A percentile compares a stretch with the other conserved stretches of the same genome.
These are phyloP conservation scores for Sakesphorus luctuosus DNA, from an alignment of 2,113 vertebrate genomes.

Conservation along the genomic window DNA sequence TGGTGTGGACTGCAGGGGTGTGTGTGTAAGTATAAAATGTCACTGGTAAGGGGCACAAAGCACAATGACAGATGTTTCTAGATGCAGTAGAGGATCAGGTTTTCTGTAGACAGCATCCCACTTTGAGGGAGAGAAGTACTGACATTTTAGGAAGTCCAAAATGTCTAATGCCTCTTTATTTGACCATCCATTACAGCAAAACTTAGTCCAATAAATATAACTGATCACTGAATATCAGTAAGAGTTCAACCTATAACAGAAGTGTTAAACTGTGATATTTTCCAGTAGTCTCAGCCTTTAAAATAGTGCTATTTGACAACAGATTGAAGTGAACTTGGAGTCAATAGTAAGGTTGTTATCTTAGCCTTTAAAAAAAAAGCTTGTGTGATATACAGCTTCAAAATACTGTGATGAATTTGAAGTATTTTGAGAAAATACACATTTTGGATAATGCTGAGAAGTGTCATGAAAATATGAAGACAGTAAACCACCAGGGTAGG, in stretches of 20 bases:
- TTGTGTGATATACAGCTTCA: neutral
- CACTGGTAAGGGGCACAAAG: neutral
- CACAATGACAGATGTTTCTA: neutral
- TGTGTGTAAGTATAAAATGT: neutral
- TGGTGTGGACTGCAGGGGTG: neutral
- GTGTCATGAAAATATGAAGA: neutral
- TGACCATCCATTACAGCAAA: neutral
- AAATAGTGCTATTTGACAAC: neutral
- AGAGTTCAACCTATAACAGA: neutral
- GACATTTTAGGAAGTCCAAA: neutral
- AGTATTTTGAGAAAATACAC: neutral
- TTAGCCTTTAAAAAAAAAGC: neutral
- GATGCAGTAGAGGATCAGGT: neutral
- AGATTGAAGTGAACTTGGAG: neutral
- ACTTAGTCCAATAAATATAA: neutral
- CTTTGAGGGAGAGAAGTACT: rapidly evolving
- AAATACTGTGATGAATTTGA: neutral
- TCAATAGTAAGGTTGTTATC: neutral
- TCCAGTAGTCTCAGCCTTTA: neutral
- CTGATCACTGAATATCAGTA: neutral
- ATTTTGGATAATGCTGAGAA: neutral
- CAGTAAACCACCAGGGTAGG: neutral
- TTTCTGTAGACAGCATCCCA: neutral
- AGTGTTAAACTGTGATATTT: neutral
- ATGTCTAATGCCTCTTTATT: neutral